These are phyloP conservation scores for Amphiura filiformis DNA, from an alignment of 35 echinoderm and acorn worm species.

Conservation along the genomic window DNA sequence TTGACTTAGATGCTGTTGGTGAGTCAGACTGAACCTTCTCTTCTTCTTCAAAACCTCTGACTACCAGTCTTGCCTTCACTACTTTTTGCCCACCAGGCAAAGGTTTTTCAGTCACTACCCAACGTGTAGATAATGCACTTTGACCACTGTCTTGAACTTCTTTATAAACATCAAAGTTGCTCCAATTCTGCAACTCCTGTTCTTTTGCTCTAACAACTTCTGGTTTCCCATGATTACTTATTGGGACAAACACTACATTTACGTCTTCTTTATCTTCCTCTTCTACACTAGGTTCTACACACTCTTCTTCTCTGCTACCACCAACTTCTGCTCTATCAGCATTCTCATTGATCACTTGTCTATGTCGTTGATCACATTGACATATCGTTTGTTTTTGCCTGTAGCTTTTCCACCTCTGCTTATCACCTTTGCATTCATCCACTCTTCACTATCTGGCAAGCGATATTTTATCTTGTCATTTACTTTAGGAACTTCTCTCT, in stretches of 20 bases:
- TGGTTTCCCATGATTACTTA: not conserved
- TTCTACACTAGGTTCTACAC: not conserved
- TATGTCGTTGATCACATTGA: not conserved
- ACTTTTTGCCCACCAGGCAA: not conserved
- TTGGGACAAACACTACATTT: not conserved
- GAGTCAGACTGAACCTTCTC: no score
- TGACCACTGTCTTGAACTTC: conserved; percentile 8
- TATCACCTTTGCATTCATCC: not conserved
- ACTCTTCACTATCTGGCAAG: not conserved
- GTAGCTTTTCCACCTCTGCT: not conserved
- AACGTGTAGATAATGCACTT: no score
- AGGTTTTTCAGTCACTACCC: conserved; percentile 6
- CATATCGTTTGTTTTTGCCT: not conserved
- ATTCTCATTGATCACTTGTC: not conserved
- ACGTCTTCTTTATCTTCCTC: not conserved
- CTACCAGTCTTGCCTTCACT: not conserved
- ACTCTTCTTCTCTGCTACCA: not conserved
- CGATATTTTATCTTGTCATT: not conserved
- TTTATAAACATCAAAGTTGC: not conserved
- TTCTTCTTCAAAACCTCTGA: conserved; percentile 5
- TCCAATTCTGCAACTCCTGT: no score
- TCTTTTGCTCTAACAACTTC: not conserved
- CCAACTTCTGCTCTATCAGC: not conserved
- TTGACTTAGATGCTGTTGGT: not conserved
- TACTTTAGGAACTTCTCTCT: not conserved